phyloP scores from a whole-genome alignment of 2,888 invertebrate genomes.

The Smittia sp. region DNA sequence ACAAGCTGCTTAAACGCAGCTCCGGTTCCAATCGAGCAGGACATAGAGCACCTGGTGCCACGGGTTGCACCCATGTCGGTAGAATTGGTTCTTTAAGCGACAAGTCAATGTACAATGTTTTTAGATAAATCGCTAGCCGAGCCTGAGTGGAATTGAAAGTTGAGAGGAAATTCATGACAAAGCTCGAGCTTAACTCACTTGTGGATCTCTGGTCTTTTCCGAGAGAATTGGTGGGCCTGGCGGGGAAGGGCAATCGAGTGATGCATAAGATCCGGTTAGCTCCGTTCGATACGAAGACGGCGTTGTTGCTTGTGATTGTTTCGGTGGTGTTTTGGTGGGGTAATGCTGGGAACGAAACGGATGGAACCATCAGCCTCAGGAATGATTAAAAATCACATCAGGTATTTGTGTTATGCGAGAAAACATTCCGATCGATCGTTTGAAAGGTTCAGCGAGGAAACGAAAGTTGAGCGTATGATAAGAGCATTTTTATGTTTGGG shows the following conservation, averaged over 20 bases:
- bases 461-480: not conserved
- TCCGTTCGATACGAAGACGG: constrained; percentile 46
- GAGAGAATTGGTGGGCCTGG: constrained; percentile 48
- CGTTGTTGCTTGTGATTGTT: constrained; percentile 43
- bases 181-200: constrained; percentile 44
- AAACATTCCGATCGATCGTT: not conserved
- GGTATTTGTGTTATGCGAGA: not conserved
- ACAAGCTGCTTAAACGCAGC: constrained; percentile 51
- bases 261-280: constrained; percentile 48
- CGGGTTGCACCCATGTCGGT: constrained; percentile 55
- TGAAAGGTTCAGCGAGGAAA: not conserved
- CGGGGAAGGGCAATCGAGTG: constrained; percentile 49
- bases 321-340: constrained; percentile 17
- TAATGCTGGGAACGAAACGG: constrained; percentile 24
- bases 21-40: constrained; percentile 57
- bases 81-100: constrained; percentile 55
- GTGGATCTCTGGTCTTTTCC: constrained; percentile 48
- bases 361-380: not conserved
- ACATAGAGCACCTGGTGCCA: constrained; percentile 55
- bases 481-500: not conserved
- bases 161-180: not conserved
- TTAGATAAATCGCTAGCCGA: constrained; percentile 52
- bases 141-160: constrained; percentile 44
- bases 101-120: constrained; percentile 55
- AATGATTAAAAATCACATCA: not conserved